Evolutionary conservation across 2,888 invertebrate species (phyloP).

Genomic region (Conus canariensis): DNA sequence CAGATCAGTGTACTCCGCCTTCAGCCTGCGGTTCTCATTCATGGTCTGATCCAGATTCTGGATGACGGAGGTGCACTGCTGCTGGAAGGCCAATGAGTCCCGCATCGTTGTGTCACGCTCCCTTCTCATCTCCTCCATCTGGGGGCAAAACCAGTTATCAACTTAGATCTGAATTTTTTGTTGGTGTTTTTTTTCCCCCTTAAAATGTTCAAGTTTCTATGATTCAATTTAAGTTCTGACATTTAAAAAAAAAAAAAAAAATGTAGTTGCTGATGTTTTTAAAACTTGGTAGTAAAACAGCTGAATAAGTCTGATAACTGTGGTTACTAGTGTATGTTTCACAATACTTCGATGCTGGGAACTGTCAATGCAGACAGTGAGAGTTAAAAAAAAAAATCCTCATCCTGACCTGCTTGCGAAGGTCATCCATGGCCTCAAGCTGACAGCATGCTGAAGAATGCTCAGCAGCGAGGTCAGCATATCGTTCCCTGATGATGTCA

Average conservation of each 20-base stretch:
- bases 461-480: slow-evolving; percentile 87
- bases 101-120: slow-evolving; percentile 83
- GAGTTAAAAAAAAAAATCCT: too few species aligned
- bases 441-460: slow-evolving; percentile 86
- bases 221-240: too few species aligned
- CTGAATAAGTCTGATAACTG: too few species aligned
- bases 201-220: too few species aligned
- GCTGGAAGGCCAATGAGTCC: slow-evolving; percentile 91
- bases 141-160: slow-evolving; percentile 66
- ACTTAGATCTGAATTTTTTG: too few species aligned
- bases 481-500: slow-evolving; percentile 87
- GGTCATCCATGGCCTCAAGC: slow-evolving; percentile 86
- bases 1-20: slow-evolving; percentile 86
- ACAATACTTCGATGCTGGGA: too few species aligned
- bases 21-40: slow-evolving; percentile 88
- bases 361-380: too few species aligned
- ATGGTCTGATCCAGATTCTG: slow-evolving; percentile 86
- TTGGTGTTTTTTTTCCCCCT: too few species aligned
- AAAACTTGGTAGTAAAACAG: too few species aligned
- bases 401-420: slow-evolving; percentile 34
- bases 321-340: too few species aligned
- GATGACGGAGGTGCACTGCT: slow-evolving; percentile 87
- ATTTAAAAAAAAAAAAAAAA: too few species aligned
- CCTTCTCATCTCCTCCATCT: slow-evolving; percentile 87
- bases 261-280: too few species aligned